Conservation (phyloP, 2,888 invertebrate genomes). For the Eilema caniola region DNA sequence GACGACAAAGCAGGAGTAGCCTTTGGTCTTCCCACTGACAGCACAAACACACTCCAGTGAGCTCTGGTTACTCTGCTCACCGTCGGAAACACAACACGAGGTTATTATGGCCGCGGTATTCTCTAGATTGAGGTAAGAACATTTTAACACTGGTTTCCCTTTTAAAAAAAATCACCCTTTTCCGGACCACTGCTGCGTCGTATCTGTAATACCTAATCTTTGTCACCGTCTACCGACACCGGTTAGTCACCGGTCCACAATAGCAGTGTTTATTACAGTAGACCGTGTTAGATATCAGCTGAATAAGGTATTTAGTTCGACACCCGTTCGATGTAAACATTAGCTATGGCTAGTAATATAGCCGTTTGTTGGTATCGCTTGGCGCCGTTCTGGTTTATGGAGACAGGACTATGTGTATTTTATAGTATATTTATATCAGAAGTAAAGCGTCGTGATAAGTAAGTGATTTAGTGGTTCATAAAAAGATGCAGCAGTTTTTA, state of each 20-base stretch:
- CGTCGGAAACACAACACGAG: too few species aligned
- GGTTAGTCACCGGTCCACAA: conserved; percentile 61
- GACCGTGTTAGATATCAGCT: conserved; percentile 46
- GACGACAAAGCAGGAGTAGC: too few species aligned
- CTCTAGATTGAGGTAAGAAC: too few species aligned
- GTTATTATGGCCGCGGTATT: too few species aligned
- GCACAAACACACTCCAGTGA: too few species aligned
- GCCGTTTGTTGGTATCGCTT: conserved; percentile 13
- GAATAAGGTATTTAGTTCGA: conserved; percentile 51
- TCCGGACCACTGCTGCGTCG: not conserved
- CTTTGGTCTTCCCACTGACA: too few species aligned
- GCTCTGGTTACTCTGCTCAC: too few species aligned
- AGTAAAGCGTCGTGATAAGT: not conserved
- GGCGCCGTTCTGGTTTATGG: conserved; percentile 32
- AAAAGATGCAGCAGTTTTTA: not conserved
- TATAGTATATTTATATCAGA: not conserved
- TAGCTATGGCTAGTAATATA: conserved; percentile 15
- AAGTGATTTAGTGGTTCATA: too few species aligned
- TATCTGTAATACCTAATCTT: conserved; percentile 30
- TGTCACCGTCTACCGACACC: conserved; percentile 46
- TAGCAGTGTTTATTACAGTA: conserved; percentile 50
- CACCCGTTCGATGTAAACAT: conserved; percentile 41
- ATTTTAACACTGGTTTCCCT: too few species aligned
- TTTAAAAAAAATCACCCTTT: too few species aligned
- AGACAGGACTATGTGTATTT: conserved; percentile 22